Percentiles rank a stretch among this genome's conserved stretches.
These are phyloP conservation scores for Tauraco erythrolophus DNA, from an alignment of 2,113 vertebrate species.

Conservation along the genomic window DNA sequence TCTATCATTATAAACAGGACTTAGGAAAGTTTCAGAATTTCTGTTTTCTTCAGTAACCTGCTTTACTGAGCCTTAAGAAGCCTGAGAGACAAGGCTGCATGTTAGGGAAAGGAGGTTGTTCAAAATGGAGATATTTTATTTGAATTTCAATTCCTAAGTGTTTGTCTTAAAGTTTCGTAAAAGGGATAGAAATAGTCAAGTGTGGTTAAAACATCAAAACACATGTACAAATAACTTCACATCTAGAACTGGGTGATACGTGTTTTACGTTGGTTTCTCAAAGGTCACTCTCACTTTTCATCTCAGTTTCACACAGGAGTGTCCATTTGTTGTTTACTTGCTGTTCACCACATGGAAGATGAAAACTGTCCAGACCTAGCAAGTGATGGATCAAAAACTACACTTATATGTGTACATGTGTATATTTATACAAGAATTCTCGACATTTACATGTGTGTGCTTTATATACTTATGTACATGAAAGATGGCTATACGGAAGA, in stretches of 20 bases:
- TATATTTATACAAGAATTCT: background rate
- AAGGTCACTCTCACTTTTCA: background rate
- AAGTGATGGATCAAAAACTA: background rate
- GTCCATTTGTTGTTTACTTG: background rate
- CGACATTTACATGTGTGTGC: rapidly evolving
- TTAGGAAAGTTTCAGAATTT: background rate
- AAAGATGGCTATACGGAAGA: background rate
- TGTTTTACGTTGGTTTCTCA: background rate
- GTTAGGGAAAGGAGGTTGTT: background rate
- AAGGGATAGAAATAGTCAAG: background rate
- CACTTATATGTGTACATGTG: background rate
- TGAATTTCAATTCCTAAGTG: background rate
- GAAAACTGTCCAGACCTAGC: background rate
- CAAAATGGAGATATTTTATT: background rate
- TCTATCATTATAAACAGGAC: conserved; percentile 15
- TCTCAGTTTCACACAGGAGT: background rate
- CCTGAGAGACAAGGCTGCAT: background rate
- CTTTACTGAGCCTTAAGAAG: background rate
- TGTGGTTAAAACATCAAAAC: background rate
- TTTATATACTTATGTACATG: background rate
- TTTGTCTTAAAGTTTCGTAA: background rate
- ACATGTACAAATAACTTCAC: background rate
- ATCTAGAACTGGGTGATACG: background rate
- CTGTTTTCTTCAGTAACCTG: background rate
- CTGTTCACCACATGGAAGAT: background rate